Percentiles rank a stretch among this genome's conserved stretches.
phyloP scores from a whole-genome alignment of 2,797 vertebrate genomes.

The Xerus rutilus region DNA sequence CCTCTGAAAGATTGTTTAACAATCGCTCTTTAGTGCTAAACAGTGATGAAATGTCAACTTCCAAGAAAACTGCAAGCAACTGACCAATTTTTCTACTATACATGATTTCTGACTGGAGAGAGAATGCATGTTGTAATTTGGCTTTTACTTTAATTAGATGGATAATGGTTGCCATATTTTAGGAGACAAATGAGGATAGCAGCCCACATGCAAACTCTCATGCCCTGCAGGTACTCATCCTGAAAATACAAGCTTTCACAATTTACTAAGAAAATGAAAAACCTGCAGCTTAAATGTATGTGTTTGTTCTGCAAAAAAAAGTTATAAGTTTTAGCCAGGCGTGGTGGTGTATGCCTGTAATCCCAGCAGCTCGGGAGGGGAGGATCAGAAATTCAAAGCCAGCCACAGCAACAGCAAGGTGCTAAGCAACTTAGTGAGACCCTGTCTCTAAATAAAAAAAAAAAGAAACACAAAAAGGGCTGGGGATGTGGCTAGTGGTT shows the following conservation, averaged over 20 bases:
- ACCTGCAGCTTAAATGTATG: neutral
- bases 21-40: neutral
- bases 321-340: too few species aligned
- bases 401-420: too few species aligned
- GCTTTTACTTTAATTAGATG: conserved; percentile 76
- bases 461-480: too few species aligned
- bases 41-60: neutral
- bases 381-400: too few species aligned
- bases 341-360: too few species aligned
- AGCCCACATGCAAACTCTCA: neutral
- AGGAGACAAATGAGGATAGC: conserved; percentile 40
- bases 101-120: conserved; percentile 59
- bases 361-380: too few species aligned
- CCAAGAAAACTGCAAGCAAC: conserved; percentile 12
- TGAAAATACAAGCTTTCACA: neutral
- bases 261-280: conserved; percentile 40
- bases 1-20: neutral
- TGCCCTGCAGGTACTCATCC: neutral
- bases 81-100: conserved; percentile 27
- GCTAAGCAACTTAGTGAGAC: too few species aligned
- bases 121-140: neutral
- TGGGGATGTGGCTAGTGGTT: too few species aligned
- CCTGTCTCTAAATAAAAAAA: too few species aligned
- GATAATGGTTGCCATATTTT: neutral
- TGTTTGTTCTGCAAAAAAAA: conserved; percentile 42